Evolutionary conservation across 2,888 invertebrate species (phyloP).

Genomic region (Autographa pulchrina): DNA sequence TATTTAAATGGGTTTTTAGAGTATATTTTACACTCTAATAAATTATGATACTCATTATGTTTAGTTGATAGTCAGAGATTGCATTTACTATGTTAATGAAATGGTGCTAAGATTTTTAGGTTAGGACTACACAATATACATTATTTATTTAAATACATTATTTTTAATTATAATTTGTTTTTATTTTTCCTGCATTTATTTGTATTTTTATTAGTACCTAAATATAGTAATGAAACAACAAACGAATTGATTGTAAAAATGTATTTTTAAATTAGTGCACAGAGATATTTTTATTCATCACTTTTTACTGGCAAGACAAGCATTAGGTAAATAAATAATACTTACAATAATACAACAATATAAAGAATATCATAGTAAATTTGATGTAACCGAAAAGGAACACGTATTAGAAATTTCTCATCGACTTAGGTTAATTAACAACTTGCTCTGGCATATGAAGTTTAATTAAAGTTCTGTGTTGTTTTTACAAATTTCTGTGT

Average conservation of each 20-base stretch:
- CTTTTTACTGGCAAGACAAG: conserved; percentile 3
- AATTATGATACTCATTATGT: conserved; percentile 81
- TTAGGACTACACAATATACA: conserved; percentile 33
- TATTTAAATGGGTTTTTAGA: conserved; percentile 23
- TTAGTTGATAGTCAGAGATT: conserved; percentile 77
- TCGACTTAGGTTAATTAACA: not conserved
- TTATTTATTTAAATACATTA: conserved; percentile 56
- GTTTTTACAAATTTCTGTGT: not conserved
- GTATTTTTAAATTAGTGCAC: conserved; percentile 9
- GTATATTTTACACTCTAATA: conserved; percentile 53
- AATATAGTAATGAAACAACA: not conserved
- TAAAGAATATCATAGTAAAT: not conserved
- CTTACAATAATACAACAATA: not conserved
- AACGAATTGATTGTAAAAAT: not conserved
- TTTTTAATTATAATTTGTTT: conserved; percentile 16
- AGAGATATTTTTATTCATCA: not conserved
- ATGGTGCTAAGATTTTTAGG: conserved; percentile 75
- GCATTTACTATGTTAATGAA: conserved; percentile 82
- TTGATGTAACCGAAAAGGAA: not conserved
- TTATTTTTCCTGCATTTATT: not conserved
- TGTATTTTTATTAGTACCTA: not conserved
- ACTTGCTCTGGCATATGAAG: not conserved
- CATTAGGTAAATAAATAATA: not conserved
- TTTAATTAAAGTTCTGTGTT: not conserved
- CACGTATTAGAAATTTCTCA: not conserved